phyloP scores from a whole-genome alignment of 2,888 invertebrate species.

The Habrosyne pyritoides region DNA sequence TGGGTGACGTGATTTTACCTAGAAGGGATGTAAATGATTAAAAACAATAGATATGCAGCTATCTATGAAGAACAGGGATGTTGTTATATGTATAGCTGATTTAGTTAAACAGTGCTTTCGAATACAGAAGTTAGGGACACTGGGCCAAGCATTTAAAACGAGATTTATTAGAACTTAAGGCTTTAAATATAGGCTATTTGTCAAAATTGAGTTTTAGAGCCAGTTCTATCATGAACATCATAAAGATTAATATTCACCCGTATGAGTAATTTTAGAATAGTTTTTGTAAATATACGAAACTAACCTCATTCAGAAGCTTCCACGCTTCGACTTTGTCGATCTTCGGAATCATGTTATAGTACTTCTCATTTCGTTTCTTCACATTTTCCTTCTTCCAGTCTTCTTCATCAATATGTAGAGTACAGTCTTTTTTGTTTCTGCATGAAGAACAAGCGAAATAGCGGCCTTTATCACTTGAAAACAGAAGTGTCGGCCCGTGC shows the following conservation, averaged over 20 bases:
- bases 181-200: too few relatives aligned
- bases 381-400: conserved; percentile 80
- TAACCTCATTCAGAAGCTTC: conserved; percentile 78
- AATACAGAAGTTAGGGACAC: too few relatives aligned
- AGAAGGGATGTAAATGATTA: conserved; percentile 8
- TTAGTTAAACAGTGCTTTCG: too few relatives aligned
- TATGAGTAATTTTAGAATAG: too few relatives aligned
- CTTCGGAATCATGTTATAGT: conserved; percentile 69
- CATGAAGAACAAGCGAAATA: conserved; percentile 94
- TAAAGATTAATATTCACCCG: too few relatives aligned
- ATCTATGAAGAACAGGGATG: too few relatives aligned
- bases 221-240: too few relatives aligned
- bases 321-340: conserved; percentile 82
- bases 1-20: conserved; percentile 71
- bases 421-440: conserved; percentile 90
- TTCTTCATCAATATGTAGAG: conserved; percentile 85
- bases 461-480: conserved; percentile 82
- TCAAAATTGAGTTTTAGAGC: too few relatives aligned
- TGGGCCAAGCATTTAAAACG: too few relatives aligned
- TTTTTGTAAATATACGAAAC: conserved; percentile 20
- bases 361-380: conserved; percentile 72
- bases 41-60: too few relatives aligned
- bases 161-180: too few relatives aligned
- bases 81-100: too few relatives aligned
- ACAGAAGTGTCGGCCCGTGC: conserved; percentile 91